phyloP scores from a whole-genome alignment of 2,797 vertebrate genomes.

The Artibeus lituratus region DNA sequence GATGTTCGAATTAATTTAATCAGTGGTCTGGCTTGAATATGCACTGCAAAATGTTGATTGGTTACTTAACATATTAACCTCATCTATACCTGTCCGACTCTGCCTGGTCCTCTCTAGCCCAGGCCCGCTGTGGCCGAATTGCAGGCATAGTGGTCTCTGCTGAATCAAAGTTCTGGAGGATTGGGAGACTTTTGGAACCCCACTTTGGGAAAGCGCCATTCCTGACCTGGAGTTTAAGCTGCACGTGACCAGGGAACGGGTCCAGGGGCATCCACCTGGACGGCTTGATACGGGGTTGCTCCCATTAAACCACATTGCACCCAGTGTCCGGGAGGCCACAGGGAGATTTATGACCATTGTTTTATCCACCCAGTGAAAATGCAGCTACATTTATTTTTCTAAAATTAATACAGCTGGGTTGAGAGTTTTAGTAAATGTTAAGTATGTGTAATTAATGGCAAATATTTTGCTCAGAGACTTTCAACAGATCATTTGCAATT shows the following conservation, averaged over 20 bases:
- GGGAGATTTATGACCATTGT: not conserved
- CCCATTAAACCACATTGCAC: not conserved
- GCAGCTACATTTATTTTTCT: not conserved
- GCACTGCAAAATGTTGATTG: not conserved
- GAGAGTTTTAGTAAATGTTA: slow-evolving; percentile 36
- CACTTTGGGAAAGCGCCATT: not conserved
- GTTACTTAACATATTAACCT: not conserved
- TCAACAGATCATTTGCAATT: slow-evolving; percentile 28
- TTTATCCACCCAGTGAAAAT: not conserved
- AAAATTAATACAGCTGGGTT: not conserved
- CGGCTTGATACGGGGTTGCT: not conserved
- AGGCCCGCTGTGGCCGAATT: not conserved
- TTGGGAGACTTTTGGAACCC: not conserved
- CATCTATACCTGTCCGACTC: not conserved
- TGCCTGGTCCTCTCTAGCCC: not conserved
- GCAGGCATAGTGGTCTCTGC: not conserved
- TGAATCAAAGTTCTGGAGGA: not conserved
- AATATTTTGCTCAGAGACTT: slow-evolving; percentile 46
- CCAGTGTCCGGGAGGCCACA: not conserved
- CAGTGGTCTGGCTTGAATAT: not conserved
- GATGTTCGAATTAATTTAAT: not conserved
- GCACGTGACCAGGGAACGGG: not conserved
- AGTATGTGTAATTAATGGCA: slow-evolving; percentile 31
- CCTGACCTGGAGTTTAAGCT: not conserved
- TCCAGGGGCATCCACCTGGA: accelerated